These are phyloP conservation scores for Podarcis muralis DNA, from an alignment of 2,113 vertebrate genomes.

Conservation along the genomic window DNA sequence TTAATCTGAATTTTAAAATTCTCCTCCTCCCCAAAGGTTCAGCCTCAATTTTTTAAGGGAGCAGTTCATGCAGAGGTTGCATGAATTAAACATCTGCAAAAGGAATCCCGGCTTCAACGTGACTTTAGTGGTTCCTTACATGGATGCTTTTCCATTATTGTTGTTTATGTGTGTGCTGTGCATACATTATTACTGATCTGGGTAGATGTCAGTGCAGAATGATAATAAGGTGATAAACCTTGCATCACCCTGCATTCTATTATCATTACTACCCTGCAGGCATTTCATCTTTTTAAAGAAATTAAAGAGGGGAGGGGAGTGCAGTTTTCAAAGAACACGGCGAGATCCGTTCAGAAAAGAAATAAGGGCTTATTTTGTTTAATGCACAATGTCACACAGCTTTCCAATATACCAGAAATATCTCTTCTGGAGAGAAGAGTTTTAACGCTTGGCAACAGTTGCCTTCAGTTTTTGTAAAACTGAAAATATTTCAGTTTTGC, in stretches of 20 bases:
- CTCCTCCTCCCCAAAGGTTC: background rate
- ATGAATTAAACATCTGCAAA: slow-evolving; percentile 9
- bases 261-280: background rate
- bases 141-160: background rate
- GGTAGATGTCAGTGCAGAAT: slow-evolving; percentile 8
- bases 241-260: background rate
- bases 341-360: background rate
- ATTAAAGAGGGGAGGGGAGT: background rate
- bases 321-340: background rate
- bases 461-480: too few relatives aligned
- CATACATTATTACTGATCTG: background rate
- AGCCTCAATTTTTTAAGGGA: background rate
- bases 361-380: background rate
- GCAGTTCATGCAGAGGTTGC: background rate
- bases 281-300: slow-evolving; percentile 4
- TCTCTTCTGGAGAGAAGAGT: background rate
- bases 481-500: too few relatives aligned
- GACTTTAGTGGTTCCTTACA: background rate
- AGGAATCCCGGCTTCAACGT: background rate
- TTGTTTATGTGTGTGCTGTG: background rate
- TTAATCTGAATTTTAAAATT: background rate
- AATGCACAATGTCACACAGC: background rate
- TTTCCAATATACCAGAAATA: slow-evolving; percentile 8
- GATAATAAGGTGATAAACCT: background rate
- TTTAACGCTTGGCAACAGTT: background rate